phyloP scores from a whole-genome alignment of 2,888 invertebrate genomes.

The Oscheius sp. region DNA sequence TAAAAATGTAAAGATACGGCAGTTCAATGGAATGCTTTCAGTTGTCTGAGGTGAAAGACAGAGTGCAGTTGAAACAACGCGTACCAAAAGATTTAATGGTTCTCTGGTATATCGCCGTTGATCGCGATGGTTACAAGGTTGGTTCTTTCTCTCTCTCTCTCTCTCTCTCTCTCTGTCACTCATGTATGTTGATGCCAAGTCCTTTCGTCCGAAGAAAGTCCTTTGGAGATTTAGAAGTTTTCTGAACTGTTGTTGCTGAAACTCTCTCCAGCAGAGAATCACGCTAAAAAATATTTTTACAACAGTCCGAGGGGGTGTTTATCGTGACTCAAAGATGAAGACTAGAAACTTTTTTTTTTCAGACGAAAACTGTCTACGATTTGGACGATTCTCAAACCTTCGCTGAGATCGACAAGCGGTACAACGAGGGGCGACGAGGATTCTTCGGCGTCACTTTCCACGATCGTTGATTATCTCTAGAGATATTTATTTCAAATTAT shows the following conservation, averaged over 20 bases:
- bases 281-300: too few species aligned
- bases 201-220: too few species aligned
- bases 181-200: too few species aligned
- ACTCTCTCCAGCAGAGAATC: too few species aligned
- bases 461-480: too few species aligned
- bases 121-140: conserved; percentile 11
- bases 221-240: too few species aligned
- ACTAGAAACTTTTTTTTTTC: neutral
- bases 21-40: neutral
- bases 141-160: neutral
- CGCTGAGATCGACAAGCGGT: conserved; percentile 2
- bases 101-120: conserved; percentile 4
- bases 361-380: conserved; percentile 6
- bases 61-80: conserved; percentile 3
- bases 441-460: neutral
- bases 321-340: too few species aligned
- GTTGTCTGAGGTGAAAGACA: conserved; percentile 15
- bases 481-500: too few species aligned
- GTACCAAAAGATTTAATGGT: conserved; percentile 13
- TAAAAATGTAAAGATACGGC: too few species aligned
- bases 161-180: too few species aligned
- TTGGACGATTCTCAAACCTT: conserved; percentile 14
- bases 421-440: neutral
- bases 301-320: too few species aligned
- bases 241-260: too few species aligned